Percentiles rank a stretch among this genome's conserved stretches.
phyloP scores from a whole-genome alignment of 2,113 vertebrate species.

The Myotis lucifugus region DNA sequence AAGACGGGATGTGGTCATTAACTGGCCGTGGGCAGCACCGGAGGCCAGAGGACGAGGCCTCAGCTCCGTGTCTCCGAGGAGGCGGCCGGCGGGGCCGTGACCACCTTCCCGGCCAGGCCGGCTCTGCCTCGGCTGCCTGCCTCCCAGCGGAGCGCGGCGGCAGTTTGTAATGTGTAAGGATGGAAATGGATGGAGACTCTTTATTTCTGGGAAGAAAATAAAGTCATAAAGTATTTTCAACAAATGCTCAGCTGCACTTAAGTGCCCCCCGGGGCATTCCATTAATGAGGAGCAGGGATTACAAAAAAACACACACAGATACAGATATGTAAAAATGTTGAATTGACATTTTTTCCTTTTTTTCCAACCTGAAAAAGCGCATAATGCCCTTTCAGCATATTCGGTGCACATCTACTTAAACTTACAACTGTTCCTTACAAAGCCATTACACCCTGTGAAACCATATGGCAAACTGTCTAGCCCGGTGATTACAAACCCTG shows the following conservation, averaged over 20 bases:
- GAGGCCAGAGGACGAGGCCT: conserved; percentile 19
- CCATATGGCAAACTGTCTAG: conserved; percentile 66
- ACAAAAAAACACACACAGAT: neutral
- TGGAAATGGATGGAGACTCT: conserved; percentile 34
- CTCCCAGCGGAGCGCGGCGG: neutral
- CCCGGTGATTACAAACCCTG: conserved; percentile 53
- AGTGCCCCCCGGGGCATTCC: neutral
- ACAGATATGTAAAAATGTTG: conserved; percentile 44
- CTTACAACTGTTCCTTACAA: conserved; percentile 50
- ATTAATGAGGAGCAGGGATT: conserved; percentile 51
- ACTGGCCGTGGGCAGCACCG: conserved; percentile 56
- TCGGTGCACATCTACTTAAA: conserved; percentile 61
- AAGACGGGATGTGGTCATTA: conserved; percentile 54
- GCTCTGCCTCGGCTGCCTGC: too few relatives aligned
- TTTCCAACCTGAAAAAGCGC: conserved; percentile 29
- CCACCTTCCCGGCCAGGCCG: too few relatives aligned
- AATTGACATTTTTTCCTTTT: conserved; percentile 44
- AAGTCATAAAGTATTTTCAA: conserved; percentile 63
- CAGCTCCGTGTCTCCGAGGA: conserved; percentile 68
- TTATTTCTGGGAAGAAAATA: conserved; percentile 67
- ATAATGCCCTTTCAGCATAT: conserved; percentile 28
- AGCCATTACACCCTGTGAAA: conserved; percentile 30
- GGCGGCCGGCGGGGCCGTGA: neutral
- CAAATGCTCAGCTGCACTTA: conserved; percentile 21
- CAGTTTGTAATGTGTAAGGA: conserved; percentile 73